Base-by-base conservation (phyloP, 2,888 invertebrate genomes). In the Lepidocyrtinus sp. region DNA sequence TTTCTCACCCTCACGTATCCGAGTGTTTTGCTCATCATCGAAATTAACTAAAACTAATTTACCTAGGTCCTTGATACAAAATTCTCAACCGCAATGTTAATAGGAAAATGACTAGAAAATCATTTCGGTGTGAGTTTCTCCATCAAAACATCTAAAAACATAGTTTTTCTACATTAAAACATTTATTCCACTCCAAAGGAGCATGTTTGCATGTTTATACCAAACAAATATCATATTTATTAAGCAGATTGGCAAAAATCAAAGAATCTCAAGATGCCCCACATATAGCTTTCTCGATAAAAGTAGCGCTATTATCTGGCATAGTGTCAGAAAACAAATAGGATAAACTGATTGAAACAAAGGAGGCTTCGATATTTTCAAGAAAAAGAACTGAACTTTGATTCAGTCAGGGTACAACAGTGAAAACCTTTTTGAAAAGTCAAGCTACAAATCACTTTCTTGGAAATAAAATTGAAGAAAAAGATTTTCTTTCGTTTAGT, bases 401-500 rank as follows among this genome's bases (percentile, higher is more conserved):
- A 17, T 50, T 17, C 50, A 15, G 50, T 68, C 65, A 24, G 17
- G 21, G 24, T 25, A 69, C 12, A 70, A 26, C 17, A 36, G 67
- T 67, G 26, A 36, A 70, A 70, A 71, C 61, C 61, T 62, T 24
- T 70, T 62, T 45, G 26, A 62, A 59, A 65, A 27, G 59, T 24
- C 25, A 7, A 25, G 3, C 59, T 22, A 59, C 59, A 59, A 59
- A 59, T 59, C 59, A n/a, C n/a, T 59, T 59, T 12, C 59, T 22
- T 7, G 21, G 2, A 55, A 55, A 59, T 45, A 46, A 27, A 70
- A 36, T 70, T 26, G 61, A 70, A 45, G 70, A 36, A 73, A 62
- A 36, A 62, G 61, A 50, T 70, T 73, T 62, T 63, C 46, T 24
- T 25, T 12, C 2, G 61, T 24, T 62, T 19, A 45, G 26, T 50